Base-by-base conservation (phyloP, 2,888 invertebrate genomes). In the Arrhopalites spinosus region DNA sequence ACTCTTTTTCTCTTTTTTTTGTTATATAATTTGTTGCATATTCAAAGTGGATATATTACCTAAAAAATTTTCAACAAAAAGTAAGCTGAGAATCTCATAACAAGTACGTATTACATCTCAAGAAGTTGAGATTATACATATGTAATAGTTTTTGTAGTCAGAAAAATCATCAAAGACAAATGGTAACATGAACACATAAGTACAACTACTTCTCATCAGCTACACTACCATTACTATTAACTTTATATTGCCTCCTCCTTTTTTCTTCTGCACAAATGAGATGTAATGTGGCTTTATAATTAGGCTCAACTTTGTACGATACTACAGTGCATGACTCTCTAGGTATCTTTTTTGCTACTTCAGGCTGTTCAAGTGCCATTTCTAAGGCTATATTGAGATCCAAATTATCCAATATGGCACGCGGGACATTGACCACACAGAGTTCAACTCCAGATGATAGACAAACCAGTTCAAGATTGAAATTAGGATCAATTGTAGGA, bases 401-500 rank as follows among this genome's bases (percentile, higher is more conserved):
- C 77, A 90, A 85, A 81, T 84, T 85, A 73, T 89, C 89, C 73
- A 91, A 84, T 68, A 87, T 85, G 45, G 84, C 83, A 67, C 88
- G 86, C 1, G 88, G 85, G 43, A 90, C 85, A 84, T 89, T 89
- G 7, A 89, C 84, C 17, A 86, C 85, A 68, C 87, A 86, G 77
- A 87, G 86, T 81, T 88, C 87, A 59, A 84, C 83, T 5, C 88
- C 87, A 83, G 90, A 89, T 2, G 90, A 84, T 87, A 88, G 79
- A 53, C 84, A 83, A 75, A 78, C 86, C 67, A 93, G 87, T 23
- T 36, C 47, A 74, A 93, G 85, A 82, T 89, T 87, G 84, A 90
- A 93, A 80, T 90, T 85, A 78, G 87, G 85, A 86, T 95, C 92
- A 70, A 93, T 89, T 84, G 89, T 86, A 0, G 94, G 93, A 95